These are phyloP conservation scores for Oncorhynchus kisutch DNA, from an alignment of 2,113 vertebrate genomes.

Conservation along the genomic window DNA sequence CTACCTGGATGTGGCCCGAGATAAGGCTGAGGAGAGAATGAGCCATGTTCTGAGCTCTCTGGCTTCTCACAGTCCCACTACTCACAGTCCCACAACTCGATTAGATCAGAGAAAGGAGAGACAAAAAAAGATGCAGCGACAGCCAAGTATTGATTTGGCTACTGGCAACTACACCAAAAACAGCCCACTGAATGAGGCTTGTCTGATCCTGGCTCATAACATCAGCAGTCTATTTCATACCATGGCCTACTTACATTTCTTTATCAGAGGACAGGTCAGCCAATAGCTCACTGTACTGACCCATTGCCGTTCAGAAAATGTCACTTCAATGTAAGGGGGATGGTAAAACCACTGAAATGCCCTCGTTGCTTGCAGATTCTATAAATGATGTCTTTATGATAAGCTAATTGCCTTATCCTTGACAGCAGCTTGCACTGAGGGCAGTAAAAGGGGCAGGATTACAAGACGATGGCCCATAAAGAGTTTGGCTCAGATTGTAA, in stretches of 20 bases:
- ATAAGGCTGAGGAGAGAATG: constrained; percentile 66
- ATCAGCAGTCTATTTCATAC: too few species aligned
- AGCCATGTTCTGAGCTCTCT: constrained; percentile 17
- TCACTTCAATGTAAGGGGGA: constrained; percentile 41
- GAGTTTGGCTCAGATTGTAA: constrained; percentile 64
- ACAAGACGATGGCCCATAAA: constrained; percentile 69
- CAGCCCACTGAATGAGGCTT: not conserved
- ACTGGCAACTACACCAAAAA: not conserved
- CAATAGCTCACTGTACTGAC: not conserved
- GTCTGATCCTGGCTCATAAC: not conserved
- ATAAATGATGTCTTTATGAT: constrained; percentile 77
- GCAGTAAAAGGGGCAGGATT: constrained; percentile 74
- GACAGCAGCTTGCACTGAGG: constrained; percentile 73
- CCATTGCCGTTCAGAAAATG: not conserved
- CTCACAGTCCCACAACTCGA: too few species aligned
- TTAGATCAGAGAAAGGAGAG: too few species aligned
- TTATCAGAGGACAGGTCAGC: too few species aligned
- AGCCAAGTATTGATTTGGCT: too few species aligned
- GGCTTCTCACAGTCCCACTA: not conserved
- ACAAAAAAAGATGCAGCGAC: too few species aligned
- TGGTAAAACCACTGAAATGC: constrained; percentile 37
- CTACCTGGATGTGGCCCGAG: constrained; percentile 68
- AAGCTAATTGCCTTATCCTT: constrained; percentile 84
- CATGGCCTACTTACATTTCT: too few species aligned
- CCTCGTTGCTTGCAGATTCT: constrained; percentile 67